phyloP scores from a whole-genome alignment of 2,888 invertebrate species.

The Macropis europaea region DNA sequence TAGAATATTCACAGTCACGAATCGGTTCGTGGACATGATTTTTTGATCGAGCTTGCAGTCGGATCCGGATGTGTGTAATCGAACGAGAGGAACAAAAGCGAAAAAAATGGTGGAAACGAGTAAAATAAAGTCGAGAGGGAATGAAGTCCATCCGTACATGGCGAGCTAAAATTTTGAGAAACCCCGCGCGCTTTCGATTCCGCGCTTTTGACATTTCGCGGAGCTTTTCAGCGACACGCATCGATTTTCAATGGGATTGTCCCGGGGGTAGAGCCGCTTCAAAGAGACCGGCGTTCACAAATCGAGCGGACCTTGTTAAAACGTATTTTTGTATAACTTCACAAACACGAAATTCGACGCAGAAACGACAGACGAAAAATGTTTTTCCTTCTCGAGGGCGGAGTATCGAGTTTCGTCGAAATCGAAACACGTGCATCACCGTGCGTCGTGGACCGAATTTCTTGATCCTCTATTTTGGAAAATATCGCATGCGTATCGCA shows the following conservation, averaged over 20 bases:
- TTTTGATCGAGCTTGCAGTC: background rate
- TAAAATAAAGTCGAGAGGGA: background rate
- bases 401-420: too few species aligned
- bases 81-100: background rate
- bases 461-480: too few species aligned
- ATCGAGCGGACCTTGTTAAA: slow-evolving; percentile 29
- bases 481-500: too few species aligned
- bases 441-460: too few species aligned
- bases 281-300: slow-evolving; percentile 34
- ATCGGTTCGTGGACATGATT: background rate
- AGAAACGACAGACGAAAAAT: background rate
- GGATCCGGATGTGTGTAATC: slow-evolving; percentile 18
- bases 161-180: slow-evolving; percentile 31
- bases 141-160: slow-evolving; percentile 19
- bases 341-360: slow-evolving; percentile 6
- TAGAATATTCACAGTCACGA: too few species aligned
- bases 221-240: slow-evolving; percentile 16
- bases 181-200: slow-evolving; percentile 11
- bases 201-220: slow-evolving; percentile 38
- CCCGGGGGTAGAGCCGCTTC: slow-evolving; percentile 37
- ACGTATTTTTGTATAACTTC: slow-evolving; percentile 11
- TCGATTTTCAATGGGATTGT: slow-evolving; percentile 46
- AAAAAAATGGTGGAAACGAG: background rate
- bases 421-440: too few species aligned
- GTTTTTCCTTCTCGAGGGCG: too few species aligned